Percentiles rank a stretch among this genome's conserved stretches.
phyloP scores from a whole-genome alignment of 2,113 vertebrate species.

The Anhinga rufa region DNA sequence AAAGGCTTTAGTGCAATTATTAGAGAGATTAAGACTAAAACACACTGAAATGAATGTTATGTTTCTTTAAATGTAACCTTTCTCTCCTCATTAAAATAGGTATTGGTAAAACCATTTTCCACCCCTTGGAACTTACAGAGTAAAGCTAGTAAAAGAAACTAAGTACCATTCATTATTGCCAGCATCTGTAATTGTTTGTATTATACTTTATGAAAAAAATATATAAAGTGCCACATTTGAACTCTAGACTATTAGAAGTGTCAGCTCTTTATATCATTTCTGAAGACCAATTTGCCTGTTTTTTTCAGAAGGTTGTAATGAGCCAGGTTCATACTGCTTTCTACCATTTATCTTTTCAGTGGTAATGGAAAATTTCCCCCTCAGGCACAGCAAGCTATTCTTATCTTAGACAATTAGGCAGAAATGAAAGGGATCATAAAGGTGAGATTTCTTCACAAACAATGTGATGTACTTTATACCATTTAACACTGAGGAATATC shows the following conservation, averaged over 20 bases:
- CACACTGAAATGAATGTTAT: neutral
- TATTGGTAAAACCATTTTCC: constrained; percentile 38
- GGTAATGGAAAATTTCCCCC: constrained; percentile 75
- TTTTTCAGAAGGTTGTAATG: constrained; percentile 68
- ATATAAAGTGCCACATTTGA: constrained; percentile 58
- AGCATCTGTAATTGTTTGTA: constrained; percentile 62
- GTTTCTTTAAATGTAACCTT: constrained; percentile 49
- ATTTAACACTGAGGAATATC: constrained; percentile 22
- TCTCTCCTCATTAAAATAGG: constrained; percentile 21
- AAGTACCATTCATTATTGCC: constrained; percentile 47
- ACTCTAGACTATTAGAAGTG: constrained; percentile 67
- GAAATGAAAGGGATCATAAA: constrained; percentile 69
- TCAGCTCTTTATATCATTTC: constrained; percentile 70
- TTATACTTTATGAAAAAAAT: constrained; percentile 52
- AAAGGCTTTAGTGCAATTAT: constrained; percentile 42
- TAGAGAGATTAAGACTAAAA: constrained; percentile 35
- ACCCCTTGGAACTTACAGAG: neutral
- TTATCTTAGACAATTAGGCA: constrained; percentile 70
- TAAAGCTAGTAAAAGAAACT: constrained; percentile 50
- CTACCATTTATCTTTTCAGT: constrained; percentile 73
- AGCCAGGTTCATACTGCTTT: constrained; percentile 76
- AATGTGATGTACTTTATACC: constrained; percentile 9
- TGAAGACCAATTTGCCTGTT: constrained; percentile 75
- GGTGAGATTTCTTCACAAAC: constrained; percentile 68
- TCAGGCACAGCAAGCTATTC: constrained; percentile 69